Conservation (phyloP, 1,140 invertebrate species). For the Apis mellifera region DNA sequence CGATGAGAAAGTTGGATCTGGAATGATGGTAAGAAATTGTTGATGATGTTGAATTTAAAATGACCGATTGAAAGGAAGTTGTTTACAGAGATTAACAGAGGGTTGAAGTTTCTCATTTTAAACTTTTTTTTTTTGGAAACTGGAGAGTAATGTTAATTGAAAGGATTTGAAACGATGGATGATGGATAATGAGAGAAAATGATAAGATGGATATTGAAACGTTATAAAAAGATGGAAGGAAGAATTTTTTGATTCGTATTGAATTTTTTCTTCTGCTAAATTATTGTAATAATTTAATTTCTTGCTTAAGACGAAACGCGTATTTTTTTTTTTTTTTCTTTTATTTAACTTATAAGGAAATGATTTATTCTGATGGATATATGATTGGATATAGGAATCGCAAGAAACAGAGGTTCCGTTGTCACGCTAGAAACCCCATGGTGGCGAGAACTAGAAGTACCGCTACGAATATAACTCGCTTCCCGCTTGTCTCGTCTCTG, state of each 20-base stretch:
- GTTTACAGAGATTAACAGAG: too few species aligned
- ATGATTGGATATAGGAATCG: slow-evolving; percentile 1
- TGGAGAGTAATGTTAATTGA: too few species aligned
- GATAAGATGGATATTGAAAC: too few species aligned
- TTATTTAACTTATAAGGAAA: slow-evolving; percentile 2
- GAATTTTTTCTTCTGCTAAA: background rate
- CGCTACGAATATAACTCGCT: background rate
- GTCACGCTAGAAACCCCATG: slow-evolving; percentile 17
- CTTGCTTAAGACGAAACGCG: background rate
- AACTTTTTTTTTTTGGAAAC: too few species aligned
- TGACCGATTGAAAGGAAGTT: too few species aligned
- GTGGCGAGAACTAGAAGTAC: slow-evolving; percentile 10
- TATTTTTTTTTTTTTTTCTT: too few species aligned
- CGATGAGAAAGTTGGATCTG: background rate
- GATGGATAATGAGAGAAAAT: too few species aligned
- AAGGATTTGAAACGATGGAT: too few species aligned
- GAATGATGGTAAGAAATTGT: background rate
- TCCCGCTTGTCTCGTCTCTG: background rate
- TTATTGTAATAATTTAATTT: background rate
- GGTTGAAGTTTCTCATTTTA: too few species aligned
- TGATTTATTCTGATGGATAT: slow-evolving; percentile 5
- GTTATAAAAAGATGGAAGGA: too few species aligned
- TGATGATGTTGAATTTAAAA: too few species aligned
- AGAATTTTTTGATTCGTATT: too few species aligned
- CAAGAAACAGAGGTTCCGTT: slow-evolving; percentile 13